Evolutionary conservation across 2,888 invertebrate genomes (phyloP), one percentile per base, ranked within the genome.

Genomic region (Glyphotaelius pellucidus): DNA sequence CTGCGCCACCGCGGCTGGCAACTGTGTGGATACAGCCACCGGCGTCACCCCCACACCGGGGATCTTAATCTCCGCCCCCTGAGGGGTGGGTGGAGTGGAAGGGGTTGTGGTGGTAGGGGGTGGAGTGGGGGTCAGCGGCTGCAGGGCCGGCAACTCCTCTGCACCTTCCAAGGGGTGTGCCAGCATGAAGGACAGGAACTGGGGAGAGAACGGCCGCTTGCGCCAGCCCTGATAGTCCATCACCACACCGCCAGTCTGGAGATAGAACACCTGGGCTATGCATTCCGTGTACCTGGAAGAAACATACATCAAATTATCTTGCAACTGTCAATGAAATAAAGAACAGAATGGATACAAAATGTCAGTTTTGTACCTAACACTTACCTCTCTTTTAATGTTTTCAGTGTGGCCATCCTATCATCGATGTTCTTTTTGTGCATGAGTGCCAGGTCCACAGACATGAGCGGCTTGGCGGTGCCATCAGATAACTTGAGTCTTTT

Each of bases 211-310:
- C 93, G 98, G 97, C 94, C 98, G 96, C 95, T 98, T 98, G 94
- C 98, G 97, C 98, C 98, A 99, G 94, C 97, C 96, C 94, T 97
- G 97, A 95, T 98, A 98, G 95, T 99, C 99, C 97, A 98, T 97
- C 96, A 99, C 97, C 95, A 98, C 98, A 93, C 98, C 98, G 94
- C 98, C 98, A 94, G 97, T 97, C 95, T 98, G 98, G 94, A 99
- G 97, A 95, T 98, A 99, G 96, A 97, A 99, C 94, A 98, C 96
- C 96, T 99, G 99, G 94, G 98, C 97, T 94, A 97, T 97, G 95
- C 97, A 97, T 95, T 98, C 98, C 94, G 97, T 97, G 95, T 97
- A 97, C 94, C 97, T 96, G 94, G 90, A 81, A 81, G 19, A 30
- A 35, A 79, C 67, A 93, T 91, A 30, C 92, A 88, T 47, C 93